These are phyloP conservation scores for Pollimyrus isidori DNA, from an alignment of 2,113 vertebrate genomes.

Conservation along the genomic window DNA sequence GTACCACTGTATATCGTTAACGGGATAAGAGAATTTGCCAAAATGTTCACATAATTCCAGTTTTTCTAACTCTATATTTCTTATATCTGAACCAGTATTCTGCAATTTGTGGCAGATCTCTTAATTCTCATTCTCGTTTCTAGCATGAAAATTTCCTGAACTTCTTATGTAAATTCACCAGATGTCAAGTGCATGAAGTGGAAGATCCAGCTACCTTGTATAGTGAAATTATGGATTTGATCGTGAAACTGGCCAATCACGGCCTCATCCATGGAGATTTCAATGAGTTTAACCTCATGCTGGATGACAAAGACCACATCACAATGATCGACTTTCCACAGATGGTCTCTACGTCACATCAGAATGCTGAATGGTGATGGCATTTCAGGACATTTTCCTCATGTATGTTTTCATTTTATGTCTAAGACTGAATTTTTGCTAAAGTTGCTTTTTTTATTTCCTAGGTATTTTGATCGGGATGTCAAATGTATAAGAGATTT, in stretches of 20 bases:
- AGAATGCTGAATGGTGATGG: conserved; percentile 87
- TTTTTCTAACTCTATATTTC: background rate
- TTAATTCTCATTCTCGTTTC: background rate
- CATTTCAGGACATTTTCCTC: background rate
- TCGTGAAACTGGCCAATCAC: conserved; percentile 86
- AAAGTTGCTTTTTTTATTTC: background rate
- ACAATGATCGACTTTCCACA: conserved; percentile 98
- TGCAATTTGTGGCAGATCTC: background rate
- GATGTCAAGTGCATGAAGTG: conserved; percentile 78
- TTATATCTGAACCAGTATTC: background rate
- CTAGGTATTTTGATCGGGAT: conserved; percentile 91
- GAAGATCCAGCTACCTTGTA: conserved; percentile 80
- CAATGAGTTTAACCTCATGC: conserved; percentile 94
- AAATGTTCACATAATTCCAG: background rate
- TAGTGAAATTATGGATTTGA: conserved; percentile 90
- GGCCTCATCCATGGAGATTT: conserved; percentile 97
- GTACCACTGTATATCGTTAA: too few relatives aligned
- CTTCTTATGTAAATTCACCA: conserved; percentile 40
- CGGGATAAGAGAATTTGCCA: too few relatives aligned
- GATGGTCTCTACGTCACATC: conserved; percentile 92
- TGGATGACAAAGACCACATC: conserved; percentile 79
- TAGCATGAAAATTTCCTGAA: background rate
- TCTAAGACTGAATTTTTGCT: background rate
- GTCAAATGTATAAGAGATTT: conserved; percentile 89
- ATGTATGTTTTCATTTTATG: background rate